Evolutionary conservation across 2,888 invertebrate species (phyloP), one percentile per base, ranked within the genome.

Genomic region (Agriopis leucophaearia): DNA sequence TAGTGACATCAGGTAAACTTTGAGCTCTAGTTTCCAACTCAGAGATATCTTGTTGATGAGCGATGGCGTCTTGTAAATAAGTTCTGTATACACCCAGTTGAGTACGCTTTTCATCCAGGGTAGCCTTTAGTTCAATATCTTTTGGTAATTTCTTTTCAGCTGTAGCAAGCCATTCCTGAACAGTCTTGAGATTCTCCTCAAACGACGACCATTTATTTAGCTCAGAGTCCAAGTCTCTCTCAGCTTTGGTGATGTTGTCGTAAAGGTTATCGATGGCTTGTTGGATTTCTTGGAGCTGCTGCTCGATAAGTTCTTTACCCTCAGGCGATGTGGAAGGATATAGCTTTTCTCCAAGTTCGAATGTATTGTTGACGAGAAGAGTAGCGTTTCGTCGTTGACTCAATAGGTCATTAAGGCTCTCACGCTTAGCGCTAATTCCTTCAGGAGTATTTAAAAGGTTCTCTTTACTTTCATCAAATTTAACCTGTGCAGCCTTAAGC

Each of bases 131-230:
- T 82, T 97, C 97, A 48, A 98, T 95, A 75, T 98, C 97, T 62
- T 95, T 94, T 0, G 97, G 96, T 35, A 99, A 88, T 75, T 97
- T 96, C 69, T 95, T 95, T 82, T 98, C 97, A 8, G 96, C 95
- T 62, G 95, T 94, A 50, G 95, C 95, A 64, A 99, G 85, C 99
- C 99, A 99, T 61, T 94, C 94, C 78, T 96, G 95, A 36, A 99
- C 96, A 51, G 95, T 95, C 64, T 97, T 97, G 13, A 97, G 95
- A 75, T 96, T 96, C 80, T 98, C 98, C 86, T 98, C 98, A 83
- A 98, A 98, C 5, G 97, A 97, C 16, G 96, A 97, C 98, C 98
- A 99, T 77, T 97, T 96, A 56, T 96, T 96, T 64, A 98, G 95
- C 89, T 97, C 97, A 0, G 96, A 96, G 87, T 98, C 97, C 35